Conservation (phyloP, 2,888 invertebrate genomes). For the Aleiodes leptofemur region DNA sequence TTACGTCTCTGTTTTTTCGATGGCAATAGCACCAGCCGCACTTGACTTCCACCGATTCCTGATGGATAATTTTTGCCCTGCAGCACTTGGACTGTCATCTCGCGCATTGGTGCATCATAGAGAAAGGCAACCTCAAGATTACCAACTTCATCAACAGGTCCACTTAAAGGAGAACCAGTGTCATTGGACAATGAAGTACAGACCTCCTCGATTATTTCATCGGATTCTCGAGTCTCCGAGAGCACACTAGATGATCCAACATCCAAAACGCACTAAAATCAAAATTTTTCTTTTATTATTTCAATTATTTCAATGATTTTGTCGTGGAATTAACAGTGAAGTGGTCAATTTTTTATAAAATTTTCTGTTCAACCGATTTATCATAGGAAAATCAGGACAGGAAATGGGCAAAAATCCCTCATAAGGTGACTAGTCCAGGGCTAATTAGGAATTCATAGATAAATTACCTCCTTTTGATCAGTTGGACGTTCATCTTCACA, state of each 20-base stretch:
- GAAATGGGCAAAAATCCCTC: no score
- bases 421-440: no score
- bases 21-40: constrained; percentile 91
- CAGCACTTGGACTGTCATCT: constrained; percentile 94
- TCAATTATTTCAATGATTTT: no score
- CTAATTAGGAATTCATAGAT: no score
- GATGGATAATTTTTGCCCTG: constrained; percentile 90
- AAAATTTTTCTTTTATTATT: constrained; percentile 8
- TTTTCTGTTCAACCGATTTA: no score
- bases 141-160: constrained; percentile 74
- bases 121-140: constrained; percentile 91
- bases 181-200: constrained; percentile 75
- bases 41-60: constrained; percentile 85
- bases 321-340: no score
- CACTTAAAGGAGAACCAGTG: constrained; percentile 63
- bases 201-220: constrained; percentile 65
- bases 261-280: constrained; percentile 70
- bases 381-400: no score
- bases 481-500: constrained; percentile 66
- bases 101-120: constrained; percentile 93
- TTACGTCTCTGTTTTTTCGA: constrained; percentile 96
- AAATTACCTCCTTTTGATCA: constrained; percentile 62
- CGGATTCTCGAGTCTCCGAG: constrained; percentile 65
- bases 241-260: constrained; percentile 68
- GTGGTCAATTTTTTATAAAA: no score